Evolutionary conservation across 2,888 invertebrate species (phyloP), one percentile per base, ranked within the genome.

Genomic region (Nebria salina): DNA sequence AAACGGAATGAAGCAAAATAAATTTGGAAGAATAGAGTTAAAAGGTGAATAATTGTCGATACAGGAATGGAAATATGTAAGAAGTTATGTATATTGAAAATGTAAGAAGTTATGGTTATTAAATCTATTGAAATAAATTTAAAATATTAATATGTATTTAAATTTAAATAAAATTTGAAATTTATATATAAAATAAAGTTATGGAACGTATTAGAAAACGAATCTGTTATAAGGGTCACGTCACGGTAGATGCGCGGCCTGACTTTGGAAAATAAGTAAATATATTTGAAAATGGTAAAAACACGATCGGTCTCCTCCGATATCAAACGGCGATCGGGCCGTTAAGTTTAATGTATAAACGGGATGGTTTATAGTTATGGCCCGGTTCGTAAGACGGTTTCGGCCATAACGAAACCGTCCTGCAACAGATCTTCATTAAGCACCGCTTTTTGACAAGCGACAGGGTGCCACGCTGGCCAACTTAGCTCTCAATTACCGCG

Each of bases 401-500:
- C 75, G 75, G 80, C 80, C 80, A 75, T 75, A 80, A 80, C 75
- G 72, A 75, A 80, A 80, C 70, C 75, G 75, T 25, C 75, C 80
- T 9, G 80, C 75, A 54, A 80, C 80, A 80, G 72, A 80, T 80
- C 80, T 80, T 80, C 75, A 75, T 80, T 80, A 80, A 75, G 54
- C 75, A 70, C 75, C 75, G 80, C 80, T 80, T 80, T 80, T 80
- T 80, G 80, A 80, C 80, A 80, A 75, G 80, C 80, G 80, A 80
- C 80, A 75, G 80, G 80, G 80, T 75, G 80, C 75, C 70, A 64
- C 68, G 41, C 64, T 70, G 72, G 70, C 70, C 80, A 80, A 80
- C 80, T 80, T 80, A 80, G 80, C 75, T 75, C 72, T 80, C 75
- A 80, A 75, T 80, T 80, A 80, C 80, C 70, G 42, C 75, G 72